Evolutionary conservation across 2,888 invertebrate species (phyloP), one percentile per base, ranked within the genome.

Genomic region (Isotomurus palustris): DNA sequence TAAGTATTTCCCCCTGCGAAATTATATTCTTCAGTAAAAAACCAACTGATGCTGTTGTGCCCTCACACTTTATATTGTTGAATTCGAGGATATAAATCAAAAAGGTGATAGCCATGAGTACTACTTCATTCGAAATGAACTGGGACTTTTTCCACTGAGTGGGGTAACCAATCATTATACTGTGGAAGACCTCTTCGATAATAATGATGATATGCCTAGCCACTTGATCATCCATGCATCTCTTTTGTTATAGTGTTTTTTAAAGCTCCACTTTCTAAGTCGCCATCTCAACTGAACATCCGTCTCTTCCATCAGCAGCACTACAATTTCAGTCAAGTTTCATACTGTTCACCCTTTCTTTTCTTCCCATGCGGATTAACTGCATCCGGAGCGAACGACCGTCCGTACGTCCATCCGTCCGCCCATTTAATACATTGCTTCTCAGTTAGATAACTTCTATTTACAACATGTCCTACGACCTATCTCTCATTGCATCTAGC

Each of bases 201-300:
- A n/a, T n/a, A n/a, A n/a, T 17, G 38, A 38, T 19, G 14, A 38
- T 19, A 38, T 4, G 19, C 17, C 14, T 38, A 38, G 5, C 38
- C 38, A 38, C 38, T 38, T 38, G 38, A 38, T 38, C 38, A 38
- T 38, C n/a, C 38, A 38, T 17, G 17, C 38, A 38, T 38, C 38
- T 19, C 38, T 38, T 38, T 17, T 38, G 5, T 14, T 17, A 17
- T 38, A n/a, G n/a, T n/a, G n/a, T 4, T 38, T 38, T 38, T 38
- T 38, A 5, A 38, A 38, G 38, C 19, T 14, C 38, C 19, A 38
- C 38, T 17, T 5, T 38, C 19, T n/a, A n/a, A n/a, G 14, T 38
- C 38, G n/a, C 14, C 14, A 38, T 19, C n/a, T 8, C 19, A 38
- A 19, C 32, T 32, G 8, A 14, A 19, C 38, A 5, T 5, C 38